phyloP scores from a whole-genome alignment of 2,888 invertebrate species.

The Pyralis farinalis region DNA sequence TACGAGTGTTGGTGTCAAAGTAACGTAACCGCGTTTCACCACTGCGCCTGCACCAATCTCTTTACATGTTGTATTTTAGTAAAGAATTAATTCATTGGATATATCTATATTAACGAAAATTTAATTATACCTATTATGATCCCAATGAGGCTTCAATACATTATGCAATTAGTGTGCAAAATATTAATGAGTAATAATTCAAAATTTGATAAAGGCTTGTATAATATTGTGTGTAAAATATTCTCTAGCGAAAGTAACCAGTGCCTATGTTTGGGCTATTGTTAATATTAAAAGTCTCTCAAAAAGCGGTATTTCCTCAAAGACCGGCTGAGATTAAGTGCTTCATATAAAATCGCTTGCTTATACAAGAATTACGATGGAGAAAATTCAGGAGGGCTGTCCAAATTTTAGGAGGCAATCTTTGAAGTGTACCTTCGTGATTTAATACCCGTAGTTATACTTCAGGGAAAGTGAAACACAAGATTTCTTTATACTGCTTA shows the following conservation, averaged over 20 bases:
- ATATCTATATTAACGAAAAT: too few species aligned
- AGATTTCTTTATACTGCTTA: background rate
- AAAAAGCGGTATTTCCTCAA: constrained; percentile 4
- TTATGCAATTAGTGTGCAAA: too few species aligned
- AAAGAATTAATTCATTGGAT: too few species aligned
- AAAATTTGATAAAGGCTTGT: too few species aligned
- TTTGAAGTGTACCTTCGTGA: background rate
- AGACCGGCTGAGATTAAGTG: constrained; percentile 8
- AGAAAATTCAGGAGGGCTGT: constrained; percentile 2
- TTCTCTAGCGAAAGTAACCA: background rate
- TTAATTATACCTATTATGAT: too few species aligned
- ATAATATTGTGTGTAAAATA: background rate
- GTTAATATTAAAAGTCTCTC: constrained; percentile 2
- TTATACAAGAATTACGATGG: constrained; percentile 5
- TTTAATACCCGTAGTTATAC: background rate
- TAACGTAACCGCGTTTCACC: too few species aligned
- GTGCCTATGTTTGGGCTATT: background rate
- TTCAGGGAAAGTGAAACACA: background rate
- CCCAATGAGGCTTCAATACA: too few species aligned
- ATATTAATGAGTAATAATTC: too few species aligned
- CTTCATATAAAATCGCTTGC: constrained; percentile 5
- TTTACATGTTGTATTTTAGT: too few species aligned
- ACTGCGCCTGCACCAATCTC: too few species aligned
- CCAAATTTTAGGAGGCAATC: background rate
- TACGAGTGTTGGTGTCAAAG: too few species aligned